phyloP scores from a whole-genome alignment of 35 echinoderm and acorn worm genomes.

The Lytechinus variegatus region DNA sequence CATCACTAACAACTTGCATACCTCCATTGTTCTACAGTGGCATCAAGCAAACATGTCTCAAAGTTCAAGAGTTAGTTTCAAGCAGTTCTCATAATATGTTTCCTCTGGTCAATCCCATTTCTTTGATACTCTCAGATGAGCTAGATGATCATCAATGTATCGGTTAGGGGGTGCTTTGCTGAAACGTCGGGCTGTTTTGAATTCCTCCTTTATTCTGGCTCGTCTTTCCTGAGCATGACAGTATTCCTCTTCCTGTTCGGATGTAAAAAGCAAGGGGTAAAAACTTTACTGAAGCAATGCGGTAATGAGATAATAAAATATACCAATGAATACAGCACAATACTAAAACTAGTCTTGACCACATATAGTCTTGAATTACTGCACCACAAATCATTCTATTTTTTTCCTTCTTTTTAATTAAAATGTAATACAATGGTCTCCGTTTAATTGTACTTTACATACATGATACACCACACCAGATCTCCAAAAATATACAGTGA shows the following conservation, averaged over 20 bases:
- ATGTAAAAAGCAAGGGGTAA: background rate
- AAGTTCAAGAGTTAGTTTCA: background rate
- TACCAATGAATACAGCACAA: too few species aligned
- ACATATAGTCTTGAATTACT: too few species aligned
- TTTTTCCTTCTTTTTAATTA: too few species aligned
- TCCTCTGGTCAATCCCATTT: conserved; percentile 52
- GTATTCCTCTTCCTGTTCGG: conserved; percentile 54
- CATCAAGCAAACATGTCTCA: background rate
- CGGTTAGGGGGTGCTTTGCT: conserved; percentile 56
- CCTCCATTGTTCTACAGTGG: background rate
- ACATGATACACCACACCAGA: too few species aligned
- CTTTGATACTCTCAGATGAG: conserved; percentile 46
- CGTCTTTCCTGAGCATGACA: conserved; percentile 53
- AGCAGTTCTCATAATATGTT: background rate
- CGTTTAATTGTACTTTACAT: too few species aligned
- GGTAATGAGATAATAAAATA: too few species aligned
- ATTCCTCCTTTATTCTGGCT: background rate
- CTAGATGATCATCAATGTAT: conserved; percentile 58
- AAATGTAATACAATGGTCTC: too few species aligned
- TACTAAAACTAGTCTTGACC: too few species aligned
- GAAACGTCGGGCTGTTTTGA: background rate
- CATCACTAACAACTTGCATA: background rate
- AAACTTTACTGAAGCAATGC: background rate
- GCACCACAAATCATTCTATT: too few species aligned
- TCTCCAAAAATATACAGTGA: too few species aligned